Conservation (phyloP, 1,140 invertebrate genomes). For the Brachionus angularis region DNA sequence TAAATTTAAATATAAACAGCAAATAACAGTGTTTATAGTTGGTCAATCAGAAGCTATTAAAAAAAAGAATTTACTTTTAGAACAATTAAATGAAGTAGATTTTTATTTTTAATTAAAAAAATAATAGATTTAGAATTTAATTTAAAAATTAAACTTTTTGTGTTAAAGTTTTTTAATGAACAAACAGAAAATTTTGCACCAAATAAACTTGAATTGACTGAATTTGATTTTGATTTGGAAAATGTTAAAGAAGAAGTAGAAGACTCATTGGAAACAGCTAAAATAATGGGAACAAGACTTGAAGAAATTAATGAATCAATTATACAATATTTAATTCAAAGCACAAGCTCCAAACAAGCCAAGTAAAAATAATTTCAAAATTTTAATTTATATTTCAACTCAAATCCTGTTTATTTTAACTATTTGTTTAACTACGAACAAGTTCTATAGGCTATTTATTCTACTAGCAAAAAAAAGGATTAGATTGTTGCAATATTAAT, state of each 20-base stretch:
- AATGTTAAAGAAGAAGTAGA: slow-evolving; percentile 22
- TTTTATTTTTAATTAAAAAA: neutral
- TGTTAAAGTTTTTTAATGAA: slow-evolving; percentile 40
- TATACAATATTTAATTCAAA: slow-evolving; percentile 39
- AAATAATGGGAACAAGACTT: slow-evolving; percentile 13
- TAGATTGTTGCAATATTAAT: too few species aligned
- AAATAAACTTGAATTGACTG: neutral
- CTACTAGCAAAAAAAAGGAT: too few species aligned
- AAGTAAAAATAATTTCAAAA: too few species aligned
- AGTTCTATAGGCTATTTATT: too few species aligned
- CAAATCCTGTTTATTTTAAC: neutral
- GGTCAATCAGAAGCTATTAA: slow-evolving; percentile 36
- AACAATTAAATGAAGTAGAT: slow-evolving; percentile 34
- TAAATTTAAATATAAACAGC: slow-evolving; percentile 43
- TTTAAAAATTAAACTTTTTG: neutral
- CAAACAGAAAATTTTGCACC: slow-evolving; percentile 27
- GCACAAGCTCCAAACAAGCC: slow-evolving; percentile 18
- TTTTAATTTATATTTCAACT: neutral
- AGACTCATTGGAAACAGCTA: slow-evolving; percentile 17
- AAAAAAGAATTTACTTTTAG: slow-evolving; percentile 20
- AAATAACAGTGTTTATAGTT: slow-evolving; percentile 39
- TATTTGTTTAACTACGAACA: too few species aligned
- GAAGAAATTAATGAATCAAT: slow-evolving; percentile 39
- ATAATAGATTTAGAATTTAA: neutral
- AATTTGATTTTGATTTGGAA: slow-evolving; percentile 38